Evolutionary conservation across 1,140 invertebrate genomes (phyloP).

Genomic region (Bombyx mandarina): DNA sequence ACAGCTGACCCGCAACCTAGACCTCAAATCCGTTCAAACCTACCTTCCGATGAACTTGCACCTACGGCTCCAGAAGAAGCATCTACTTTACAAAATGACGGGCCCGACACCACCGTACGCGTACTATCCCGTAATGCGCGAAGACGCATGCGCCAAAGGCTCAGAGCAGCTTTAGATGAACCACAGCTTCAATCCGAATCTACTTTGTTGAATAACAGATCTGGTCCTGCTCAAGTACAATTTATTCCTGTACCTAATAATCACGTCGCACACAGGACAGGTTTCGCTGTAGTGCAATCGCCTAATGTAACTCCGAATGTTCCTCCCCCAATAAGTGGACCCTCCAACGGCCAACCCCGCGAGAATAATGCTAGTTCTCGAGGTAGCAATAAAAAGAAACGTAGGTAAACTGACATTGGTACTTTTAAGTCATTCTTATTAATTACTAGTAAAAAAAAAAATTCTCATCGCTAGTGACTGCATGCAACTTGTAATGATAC

Average conservation of each 20-base stretch:
- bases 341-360: constrained; percentile 22
- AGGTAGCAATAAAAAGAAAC: constrained; percentile 41
- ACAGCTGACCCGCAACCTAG: constrained; percentile 31
- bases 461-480: neutral
- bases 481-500: too few relatives aligned
- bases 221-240: constrained; percentile 1
- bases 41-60: too few relatives aligned
- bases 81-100: constrained; percentile 6
- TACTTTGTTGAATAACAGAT: too few relatives aligned
- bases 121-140: constrained; percentile 43
- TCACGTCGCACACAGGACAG: constrained; percentile 5
- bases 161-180: constrained; percentile 34
- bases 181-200: constrained; percentile 9
- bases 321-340: constrained; percentile 17
- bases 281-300: constrained; percentile 11
- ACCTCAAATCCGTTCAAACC: constrained; percentile 8
- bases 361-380: constrained; percentile 18
- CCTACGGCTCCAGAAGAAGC: constrained; percentile 11
- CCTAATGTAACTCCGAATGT: constrained; percentile 8
- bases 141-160: constrained; percentile 38
- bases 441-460: constrained; percentile 18
- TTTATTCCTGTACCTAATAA: constrained; percentile 11
- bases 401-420: constrained; percentile 27
- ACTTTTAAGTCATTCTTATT: constrained; percentile 19
- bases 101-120: constrained; percentile 3